Conservation (phyloP, 2,797 vertebrate species). For the Chrysocyon brachyurus region DNA sequence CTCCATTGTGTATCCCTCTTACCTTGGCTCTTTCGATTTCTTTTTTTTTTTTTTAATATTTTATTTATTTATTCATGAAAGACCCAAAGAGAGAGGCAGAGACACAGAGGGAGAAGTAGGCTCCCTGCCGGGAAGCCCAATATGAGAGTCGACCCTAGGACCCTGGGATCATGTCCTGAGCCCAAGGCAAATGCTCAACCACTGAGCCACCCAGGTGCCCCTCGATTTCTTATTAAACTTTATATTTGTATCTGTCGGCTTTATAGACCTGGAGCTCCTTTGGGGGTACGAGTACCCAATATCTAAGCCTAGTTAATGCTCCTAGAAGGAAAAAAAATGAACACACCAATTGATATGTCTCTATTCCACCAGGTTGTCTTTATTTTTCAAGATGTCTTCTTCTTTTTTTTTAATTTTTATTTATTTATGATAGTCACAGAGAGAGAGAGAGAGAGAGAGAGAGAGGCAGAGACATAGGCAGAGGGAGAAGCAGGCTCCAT, state of each 20-base stretch:
- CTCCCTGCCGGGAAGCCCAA: no score
- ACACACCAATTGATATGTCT: not conserved
- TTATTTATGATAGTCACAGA: no score
- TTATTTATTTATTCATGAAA: not conserved
- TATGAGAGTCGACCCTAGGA: no score
- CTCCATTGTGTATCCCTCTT: not conserved
- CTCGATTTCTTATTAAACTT: not conserved
- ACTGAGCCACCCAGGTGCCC: no score
- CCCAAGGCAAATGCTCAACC: no score
- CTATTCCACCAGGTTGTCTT: not conserved
- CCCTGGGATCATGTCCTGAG: no score
- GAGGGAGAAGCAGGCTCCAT: no score
- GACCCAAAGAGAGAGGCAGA: no score
- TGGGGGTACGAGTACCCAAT: not conserved
- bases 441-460: no score
- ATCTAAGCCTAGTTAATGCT: not conserved
- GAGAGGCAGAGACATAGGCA: no score
- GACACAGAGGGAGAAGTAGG: no score
- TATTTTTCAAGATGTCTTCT: not conserved
- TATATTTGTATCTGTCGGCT: not conserved
- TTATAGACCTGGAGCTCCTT: not conserved
- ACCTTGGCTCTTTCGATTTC: not conserved
- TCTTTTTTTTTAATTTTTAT: no score
- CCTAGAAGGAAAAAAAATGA: not conserved
- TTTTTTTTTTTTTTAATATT: not conserved